Conservation (phyloP, 2,113 vertebrate genomes). For the Protobothrops mucrosquamatus region DNA sequence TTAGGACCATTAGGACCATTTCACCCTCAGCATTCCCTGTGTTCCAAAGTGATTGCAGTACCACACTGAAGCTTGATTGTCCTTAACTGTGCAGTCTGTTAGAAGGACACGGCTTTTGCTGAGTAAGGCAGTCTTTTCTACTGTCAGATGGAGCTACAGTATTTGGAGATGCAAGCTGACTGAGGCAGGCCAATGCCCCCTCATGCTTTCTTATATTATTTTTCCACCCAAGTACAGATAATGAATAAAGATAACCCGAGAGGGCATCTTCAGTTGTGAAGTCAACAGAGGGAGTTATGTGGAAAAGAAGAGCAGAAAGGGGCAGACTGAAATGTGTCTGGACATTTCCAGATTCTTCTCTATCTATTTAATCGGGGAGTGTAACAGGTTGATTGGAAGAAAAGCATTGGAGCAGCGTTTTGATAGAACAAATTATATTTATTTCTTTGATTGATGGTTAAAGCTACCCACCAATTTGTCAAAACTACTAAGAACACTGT, state of each 20-base stretch:
- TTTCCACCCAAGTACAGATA: neutral
- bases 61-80: accelerated
- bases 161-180: neutral
- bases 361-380: neutral
- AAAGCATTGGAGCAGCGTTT: neutral
- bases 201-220: conserved; percentile 21
- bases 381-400: neutral
- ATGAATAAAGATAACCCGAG: neutral
- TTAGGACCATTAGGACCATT: neutral
- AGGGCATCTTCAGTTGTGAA: neutral
- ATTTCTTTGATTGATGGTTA: neutral
- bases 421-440: neutral
- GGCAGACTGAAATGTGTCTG: neutral
- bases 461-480: neutral
- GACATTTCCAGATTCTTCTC: too few species aligned
- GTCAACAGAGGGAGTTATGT: neutral
- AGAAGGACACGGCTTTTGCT: neutral
- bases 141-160: neutral
- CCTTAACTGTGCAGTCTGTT: accelerated
- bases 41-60: neutral
- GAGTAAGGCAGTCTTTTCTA: conserved; percentile 22
- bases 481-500: neutral
- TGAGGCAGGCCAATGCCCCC: neutral
- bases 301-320: neutral
- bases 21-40: conserved; percentile 28